phyloP scores from a whole-genome alignment of 1,140 invertebrate species.

The Zaprionus ghesquierei region DNA sequence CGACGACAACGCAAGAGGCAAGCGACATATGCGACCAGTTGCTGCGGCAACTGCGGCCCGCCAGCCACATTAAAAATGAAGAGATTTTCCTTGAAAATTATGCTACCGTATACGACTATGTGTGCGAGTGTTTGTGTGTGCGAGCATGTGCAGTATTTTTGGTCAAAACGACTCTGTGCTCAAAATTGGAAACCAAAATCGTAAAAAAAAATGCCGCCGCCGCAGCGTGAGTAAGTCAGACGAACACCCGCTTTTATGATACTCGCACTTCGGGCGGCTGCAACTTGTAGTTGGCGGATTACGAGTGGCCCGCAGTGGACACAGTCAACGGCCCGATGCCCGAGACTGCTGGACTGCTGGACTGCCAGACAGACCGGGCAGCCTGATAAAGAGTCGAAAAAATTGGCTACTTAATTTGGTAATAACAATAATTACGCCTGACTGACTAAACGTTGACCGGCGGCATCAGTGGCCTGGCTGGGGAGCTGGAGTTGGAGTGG shows the following conservation, averaged over 20 bases:
- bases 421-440: slow-evolving; percentile 80
- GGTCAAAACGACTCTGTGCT: slow-evolving; percentile 73
- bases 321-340: slow-evolving; percentile 22
- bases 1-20: slow-evolving; percentile 35
- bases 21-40: slow-evolving; percentile 58
- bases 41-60: slow-evolving; percentile 27
- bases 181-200: slow-evolving; percentile 71
- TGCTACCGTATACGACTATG: slow-evolving; percentile 32
- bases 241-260: slow-evolving; percentile 52
- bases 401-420: slow-evolving; percentile 80
- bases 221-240: slow-evolving; percentile 58
- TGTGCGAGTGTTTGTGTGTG: slow-evolving; percentile 21
- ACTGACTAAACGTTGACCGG: slow-evolving; percentile 76
- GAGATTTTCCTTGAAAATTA: slow-evolving; percentile 80
- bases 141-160: slow-evolving; percentile 43
- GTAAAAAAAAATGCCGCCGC: slow-evolving; percentile 59
- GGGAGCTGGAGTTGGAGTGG: too few relatives aligned
- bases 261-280: slow-evolving; percentile 39
- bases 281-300: slow-evolving; percentile 65
- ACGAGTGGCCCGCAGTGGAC: slow-evolving; percentile 22
- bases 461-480: slow-evolving; percentile 39
- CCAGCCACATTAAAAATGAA: slow-evolving; percentile 72
- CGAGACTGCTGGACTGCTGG: background rate
- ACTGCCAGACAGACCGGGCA: slow-evolving; percentile 10
- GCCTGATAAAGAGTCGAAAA: slow-evolving; percentile 70